Evolutionary conservation across 2,797 vertebrate species (phyloP).

Genomic region (Pelobates cultripes): DNA sequence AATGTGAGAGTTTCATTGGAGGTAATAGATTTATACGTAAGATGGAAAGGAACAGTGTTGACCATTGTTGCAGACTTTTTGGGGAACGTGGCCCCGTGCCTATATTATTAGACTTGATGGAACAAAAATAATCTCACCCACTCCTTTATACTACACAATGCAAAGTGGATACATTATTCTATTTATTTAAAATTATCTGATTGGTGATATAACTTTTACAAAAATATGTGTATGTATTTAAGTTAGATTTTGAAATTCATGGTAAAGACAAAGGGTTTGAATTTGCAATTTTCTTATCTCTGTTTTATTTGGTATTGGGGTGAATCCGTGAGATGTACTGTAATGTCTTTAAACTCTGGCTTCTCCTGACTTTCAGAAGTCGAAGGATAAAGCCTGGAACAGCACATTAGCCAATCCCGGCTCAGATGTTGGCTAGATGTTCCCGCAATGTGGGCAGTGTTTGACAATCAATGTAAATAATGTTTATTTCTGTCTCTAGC

Average conservation of each 20-base stretch:
- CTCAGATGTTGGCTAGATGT: conserved; percentile 72
- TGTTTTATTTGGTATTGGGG: conserved; percentile 60
- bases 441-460: conserved; percentile 68
- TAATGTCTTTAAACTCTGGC: conserved; percentile 72
- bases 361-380: conserved; percentile 60
- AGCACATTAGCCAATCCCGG: conserved; percentile 63
- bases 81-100: no score
- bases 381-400: conserved; percentile 68
- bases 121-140: no score
- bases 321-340: conserved; percentile 77
- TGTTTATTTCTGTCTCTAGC: conserved; percentile 73
- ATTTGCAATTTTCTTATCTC: conserved; percentile 52
- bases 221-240: conserved; percentile 15
- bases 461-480: conserved; percentile 75
- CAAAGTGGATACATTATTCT: conserved; percentile 43
- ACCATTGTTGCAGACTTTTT: no score
- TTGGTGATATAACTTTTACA: conserved; percentile 7
- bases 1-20: no score
- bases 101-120: neutral
- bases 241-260: conserved; percentile 10
- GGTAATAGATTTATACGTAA: no score
- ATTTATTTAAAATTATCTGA: conserved; percentile 37
- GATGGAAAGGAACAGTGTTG: no score
- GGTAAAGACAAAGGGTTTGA: conserved; percentile 66
- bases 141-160: neutral